phyloP scores from a whole-genome alignment of 2,888 invertebrate genomes.

The Aquatica leii region DNA sequence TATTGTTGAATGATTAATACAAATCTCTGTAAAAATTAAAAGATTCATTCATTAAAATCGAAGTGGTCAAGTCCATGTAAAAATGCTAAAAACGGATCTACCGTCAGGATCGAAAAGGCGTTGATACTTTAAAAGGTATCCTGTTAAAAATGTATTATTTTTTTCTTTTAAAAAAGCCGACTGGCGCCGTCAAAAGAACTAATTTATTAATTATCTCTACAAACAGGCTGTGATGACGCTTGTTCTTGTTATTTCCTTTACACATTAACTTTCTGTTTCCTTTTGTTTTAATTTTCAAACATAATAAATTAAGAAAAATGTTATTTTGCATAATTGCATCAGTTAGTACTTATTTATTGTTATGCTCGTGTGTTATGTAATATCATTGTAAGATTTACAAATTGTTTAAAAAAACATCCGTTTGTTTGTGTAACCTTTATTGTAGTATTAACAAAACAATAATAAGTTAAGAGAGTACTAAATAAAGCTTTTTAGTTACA shows the following conservation, averaged over 20 bases:
- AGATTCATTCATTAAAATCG: constrained; percentile 29
- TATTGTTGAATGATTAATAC: background rate
- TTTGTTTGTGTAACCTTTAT: too few species aligned
- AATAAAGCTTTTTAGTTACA: too few species aligned
- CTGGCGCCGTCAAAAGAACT: constrained; percentile 60
- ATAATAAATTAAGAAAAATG: background rate
- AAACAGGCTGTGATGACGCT: constrained; percentile 33
- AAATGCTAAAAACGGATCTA: constrained; percentile 38
- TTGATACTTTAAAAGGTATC: constrained; percentile 60
- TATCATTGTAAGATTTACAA: too few species aligned
- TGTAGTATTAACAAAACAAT: too few species aligned
- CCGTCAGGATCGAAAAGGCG: constrained; percentile 51
- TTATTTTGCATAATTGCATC: background rate
- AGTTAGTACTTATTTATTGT: too few species aligned
- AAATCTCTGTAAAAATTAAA: background rate
- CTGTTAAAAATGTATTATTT: constrained; percentile 62
- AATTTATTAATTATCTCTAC: constrained; percentile 60
- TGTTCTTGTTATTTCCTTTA: constrained; percentile 32
- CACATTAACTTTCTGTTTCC: constrained; percentile 18
- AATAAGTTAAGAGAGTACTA: too few species aligned
- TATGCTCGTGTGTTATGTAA: too few species aligned
- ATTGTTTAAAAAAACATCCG: too few species aligned
- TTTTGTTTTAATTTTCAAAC: constrained; percentile 5
- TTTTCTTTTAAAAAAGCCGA: constrained; percentile 54
- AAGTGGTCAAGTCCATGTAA: constrained; percentile 15